These are phyloP conservation scores for Meloe dianella DNA, from an alignment of 2,888 invertebrate species.

Conservation along the genomic window DNA sequence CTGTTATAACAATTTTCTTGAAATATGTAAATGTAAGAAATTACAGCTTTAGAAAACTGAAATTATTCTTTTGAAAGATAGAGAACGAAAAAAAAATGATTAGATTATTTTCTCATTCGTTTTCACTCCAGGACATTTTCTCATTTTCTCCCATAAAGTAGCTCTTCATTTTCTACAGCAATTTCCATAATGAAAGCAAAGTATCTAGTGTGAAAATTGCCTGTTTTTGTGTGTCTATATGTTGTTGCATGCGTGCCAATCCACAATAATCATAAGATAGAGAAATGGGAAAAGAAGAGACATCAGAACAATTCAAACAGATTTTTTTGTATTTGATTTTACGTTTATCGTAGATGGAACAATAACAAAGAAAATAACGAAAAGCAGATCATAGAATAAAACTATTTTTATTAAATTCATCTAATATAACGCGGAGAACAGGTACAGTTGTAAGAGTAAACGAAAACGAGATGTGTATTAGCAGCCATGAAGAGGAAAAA, in stretches of 20 bases:
- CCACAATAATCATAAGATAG: conserved; percentile 15
- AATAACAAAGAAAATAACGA: neutral
- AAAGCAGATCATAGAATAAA: neutral
- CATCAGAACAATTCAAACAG: conserved; percentile 13
- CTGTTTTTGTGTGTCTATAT: conserved; percentile 18
- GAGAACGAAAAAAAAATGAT: conserved; percentile 19
- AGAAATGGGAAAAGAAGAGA: conserved; percentile 4
- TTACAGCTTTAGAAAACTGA: conserved; percentile 26
- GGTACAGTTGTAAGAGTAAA: conserved; percentile 34
- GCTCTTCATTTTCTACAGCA: conserved; percentile 29
- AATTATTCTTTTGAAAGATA: conserved; percentile 8
- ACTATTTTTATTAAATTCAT: conserved; percentile 16
- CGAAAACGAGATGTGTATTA: conserved; percentile 38
- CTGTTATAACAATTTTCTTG: neutral
- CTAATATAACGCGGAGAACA: conserved; percentile 18
- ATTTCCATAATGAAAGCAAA: conserved; percentile 33
- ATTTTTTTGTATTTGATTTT: conserved; percentile 13
- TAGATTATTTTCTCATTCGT: conserved; percentile 35
- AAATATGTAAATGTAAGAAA: conserved; percentile 29
- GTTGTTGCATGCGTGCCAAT: conserved; percentile 16
- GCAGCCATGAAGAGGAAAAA: conserved; percentile 33
- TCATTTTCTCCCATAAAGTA: conserved; percentile 33
- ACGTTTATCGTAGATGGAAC: conserved; percentile 12
- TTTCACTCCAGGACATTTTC: conserved; percentile 36
- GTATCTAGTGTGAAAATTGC: conserved; percentile 25